Base-by-base conservation (phyloP, 2,888 invertebrate species). In the Malthinus flaveolus region DNA sequence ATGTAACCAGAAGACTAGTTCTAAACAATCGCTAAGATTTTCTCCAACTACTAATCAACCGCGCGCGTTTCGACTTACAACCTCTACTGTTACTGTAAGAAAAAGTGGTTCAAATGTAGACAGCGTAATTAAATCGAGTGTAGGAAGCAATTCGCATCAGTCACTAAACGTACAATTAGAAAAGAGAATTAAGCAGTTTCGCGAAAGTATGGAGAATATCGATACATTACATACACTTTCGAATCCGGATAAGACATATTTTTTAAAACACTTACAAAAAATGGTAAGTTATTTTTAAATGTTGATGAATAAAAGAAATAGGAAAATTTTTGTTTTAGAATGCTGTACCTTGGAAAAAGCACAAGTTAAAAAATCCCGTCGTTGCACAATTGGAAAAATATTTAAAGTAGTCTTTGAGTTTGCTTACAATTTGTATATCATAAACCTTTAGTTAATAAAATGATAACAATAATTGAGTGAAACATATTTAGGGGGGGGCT, bases 241-340 rank as follows among this genome's bases (percentile, higher is more conserved):
- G 2, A 23, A 15, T 42, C 5, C 39, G 2, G 39, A 42, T 1
- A 42, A 42, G 7, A 6, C 39, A 1, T 15, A n/a, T n/a, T 42
- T 42, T 42, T 42, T 42, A 42, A 42, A 42, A n/a, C 12, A 10
- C n/a, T 42, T 42, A 1, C 39, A 42, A n/a, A 15, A 23, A 42
- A n/a, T 42, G 15, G 39, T 42, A 39, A 11, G 39, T 39, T 0
- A 23, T 3, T 23, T n/a, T 23, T 2, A 23, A 23, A n/a, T 39
- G 10, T 9, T 39, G 37, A 8, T 15, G 15, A 5, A 9, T 12
- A 37, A 7, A 13, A 12, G 11, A 13, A 13, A 7, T 9, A 37
- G 7, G 13, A 1, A 5, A 42, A n/a, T 42, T n/a, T 13, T n/a
- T 42, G 12, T 39, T 42, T 9, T 42, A 42, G 39, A 42, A 42